phyloP scores from a whole-genome alignment of 2,797 vertebrate species.

The Mionectes olivaceus region DNA sequence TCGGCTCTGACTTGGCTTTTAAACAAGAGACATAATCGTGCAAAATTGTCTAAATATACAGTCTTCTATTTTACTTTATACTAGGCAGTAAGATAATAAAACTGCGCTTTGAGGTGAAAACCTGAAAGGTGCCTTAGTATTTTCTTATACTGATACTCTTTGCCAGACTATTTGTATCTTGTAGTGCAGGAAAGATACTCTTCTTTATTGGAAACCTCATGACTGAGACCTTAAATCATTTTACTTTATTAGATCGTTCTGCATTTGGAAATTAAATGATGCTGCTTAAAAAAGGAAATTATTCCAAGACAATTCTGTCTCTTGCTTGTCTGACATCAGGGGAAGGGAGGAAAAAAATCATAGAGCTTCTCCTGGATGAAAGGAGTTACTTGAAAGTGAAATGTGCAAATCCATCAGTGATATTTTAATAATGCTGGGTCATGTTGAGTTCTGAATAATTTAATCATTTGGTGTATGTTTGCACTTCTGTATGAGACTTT shows the following conservation, averaged over 20 bases:
- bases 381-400: constrained; percentile 57
- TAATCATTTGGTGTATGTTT: constrained; percentile 50
- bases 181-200: not conserved
- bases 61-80: not conserved
- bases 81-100: not conserved
- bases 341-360: not conserved
- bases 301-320: not conserved
- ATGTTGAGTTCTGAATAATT: constrained; percentile 62
- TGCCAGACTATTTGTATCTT: not conserved
- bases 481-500: constrained; percentile 58
- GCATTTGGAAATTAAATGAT: constrained; percentile 38
- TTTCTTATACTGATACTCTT: not conserved
- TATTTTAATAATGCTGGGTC: constrained; percentile 64
- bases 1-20: not conserved
- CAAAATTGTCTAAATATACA: not conserved
- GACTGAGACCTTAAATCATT: not conserved
- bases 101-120: not conserved
- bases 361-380: constrained; percentile 40
- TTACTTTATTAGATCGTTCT: not conserved
- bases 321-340: not conserved
- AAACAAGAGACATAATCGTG: not conserved
- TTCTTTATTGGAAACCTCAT: not conserved
- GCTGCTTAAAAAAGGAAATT: not conserved
- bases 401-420: constrained; percentile 38
- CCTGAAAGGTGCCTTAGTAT: not conserved